Base-by-base conservation (phyloP, 1,140 invertebrate genomes). In the Hypothenemus hampei region DNA sequence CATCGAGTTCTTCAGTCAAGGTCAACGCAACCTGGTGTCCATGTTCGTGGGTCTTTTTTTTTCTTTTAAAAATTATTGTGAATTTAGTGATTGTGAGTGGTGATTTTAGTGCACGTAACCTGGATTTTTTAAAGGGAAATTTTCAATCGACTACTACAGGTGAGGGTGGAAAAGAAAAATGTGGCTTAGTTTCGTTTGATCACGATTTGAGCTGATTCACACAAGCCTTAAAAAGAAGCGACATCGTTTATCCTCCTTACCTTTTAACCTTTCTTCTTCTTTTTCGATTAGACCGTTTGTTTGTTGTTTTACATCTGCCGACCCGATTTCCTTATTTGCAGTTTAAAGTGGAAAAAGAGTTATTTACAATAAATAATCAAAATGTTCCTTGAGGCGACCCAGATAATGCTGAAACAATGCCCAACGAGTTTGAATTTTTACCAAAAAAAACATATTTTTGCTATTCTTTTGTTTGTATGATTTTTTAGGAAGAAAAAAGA, bases 301-400 rank as follows among this genome's bases (percentile, higher is more conserved):
- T 37, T 37, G 35, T 37, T 29, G 26, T 54, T 54, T 54, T 54
- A 54, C 52, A 54, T 54, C 43, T 45, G 21, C 41, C 52, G 52
- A 46, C 52, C 52, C 52, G 47, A 45, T 54, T 54, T 54, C 52
- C 52, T 54, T 54, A 54, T 54, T 54, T 54, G 52, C n/a, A n/a
- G n/a, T n/a, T n/a, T n/a, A n/a, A n/a, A n/a, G n/a, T n/a, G n/a
- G n/a, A n/a, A n/a, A n/a, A n/a, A n/a, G n/a, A n/a, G n/a, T n/a
- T n/a, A n/a, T n/a, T n/a, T n/a, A n/a, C n/a, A n/a, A n/a, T n/a
- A n/a, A n/a, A n/a, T n/a, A n/a, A n/a, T 46, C 40, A 24, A 18
- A 26, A 46, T 46, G 40, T 54, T 54, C 29, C 52, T 54, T 54
- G 46, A 41, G 52, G 47, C 46, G 52, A 46, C 52, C 52, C 52